A percentile compares a stretch with the other conserved stretches of the same genome.
Conservation (phyloP, 1,140 invertebrate species). For the Tetramorium parvispinum region DNA sequence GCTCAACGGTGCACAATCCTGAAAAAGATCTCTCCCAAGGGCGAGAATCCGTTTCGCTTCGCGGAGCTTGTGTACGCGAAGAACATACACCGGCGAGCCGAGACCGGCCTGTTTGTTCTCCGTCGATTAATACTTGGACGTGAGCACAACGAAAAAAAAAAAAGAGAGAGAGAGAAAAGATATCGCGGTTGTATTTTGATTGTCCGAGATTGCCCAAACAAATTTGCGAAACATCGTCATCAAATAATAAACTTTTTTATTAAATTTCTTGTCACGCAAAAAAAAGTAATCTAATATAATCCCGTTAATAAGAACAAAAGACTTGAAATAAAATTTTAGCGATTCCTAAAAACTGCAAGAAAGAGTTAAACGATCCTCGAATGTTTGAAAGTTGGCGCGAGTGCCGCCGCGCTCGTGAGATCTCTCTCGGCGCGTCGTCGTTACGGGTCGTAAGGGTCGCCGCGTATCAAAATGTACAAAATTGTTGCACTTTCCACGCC, state of each 20-base stretch:
- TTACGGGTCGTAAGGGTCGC: slow-evolving; percentile 64
- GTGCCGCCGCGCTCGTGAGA: slow-evolving; percentile 10
- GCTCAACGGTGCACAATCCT: slow-evolving; percentile 45
- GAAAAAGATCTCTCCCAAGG: slow-evolving; percentile 65
- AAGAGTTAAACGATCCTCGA: slow-evolving; percentile 11
- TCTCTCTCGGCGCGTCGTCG: slow-evolving; percentile 10
- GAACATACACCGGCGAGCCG: slow-evolving; percentile 67
- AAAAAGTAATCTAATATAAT: neutral
- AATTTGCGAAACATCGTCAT: neutral
- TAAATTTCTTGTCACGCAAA: neutral
- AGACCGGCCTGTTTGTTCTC: slow-evolving; percentile 61
- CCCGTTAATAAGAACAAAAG: neutral
- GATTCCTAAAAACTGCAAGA: too few species aligned
- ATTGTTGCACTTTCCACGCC: slow-evolving; percentile 67
- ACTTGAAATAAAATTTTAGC: neutral
- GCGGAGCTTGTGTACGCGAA: slow-evolving; percentile 64
- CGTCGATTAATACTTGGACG: slow-evolving; percentile 62
- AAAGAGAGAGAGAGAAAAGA: neutral
- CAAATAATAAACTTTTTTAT: neutral
- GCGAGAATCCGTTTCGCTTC: slow-evolving; percentile 70
- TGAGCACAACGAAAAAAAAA: neutral
- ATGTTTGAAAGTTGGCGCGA: neutral
- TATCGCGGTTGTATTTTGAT: neutral
- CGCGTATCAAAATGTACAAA: slow-evolving; percentile 67
- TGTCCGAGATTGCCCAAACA: neutral